These are phyloP conservation scores for Urocyon cinereoargenteus DNA, from an alignment of 2,797 vertebrate species.

Conservation along the genomic window DNA sequence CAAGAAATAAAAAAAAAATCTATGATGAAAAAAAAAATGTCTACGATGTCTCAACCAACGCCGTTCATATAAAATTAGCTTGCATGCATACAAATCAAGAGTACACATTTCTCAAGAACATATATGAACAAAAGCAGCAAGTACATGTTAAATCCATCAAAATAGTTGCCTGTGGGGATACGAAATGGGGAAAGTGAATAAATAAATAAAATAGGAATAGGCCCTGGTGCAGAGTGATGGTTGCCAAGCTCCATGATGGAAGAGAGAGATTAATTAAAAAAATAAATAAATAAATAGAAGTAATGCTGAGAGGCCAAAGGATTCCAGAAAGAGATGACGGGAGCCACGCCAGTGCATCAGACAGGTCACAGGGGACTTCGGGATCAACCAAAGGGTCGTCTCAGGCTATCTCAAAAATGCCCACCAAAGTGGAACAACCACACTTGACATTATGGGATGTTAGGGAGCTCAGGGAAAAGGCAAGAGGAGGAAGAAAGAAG, in stretches of 20 bases:
- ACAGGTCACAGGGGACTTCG: background rate
- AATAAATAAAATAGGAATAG: background rate
- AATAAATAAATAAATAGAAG: background rate
- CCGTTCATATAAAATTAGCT: background rate
- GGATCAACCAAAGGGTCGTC: background rate
- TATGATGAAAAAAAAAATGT: background rate
- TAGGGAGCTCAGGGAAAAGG: background rate
- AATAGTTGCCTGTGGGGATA: background rate
- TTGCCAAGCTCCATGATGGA: background rate
- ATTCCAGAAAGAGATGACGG: background rate
- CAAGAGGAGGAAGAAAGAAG: background rate
- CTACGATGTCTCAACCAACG: background rate
- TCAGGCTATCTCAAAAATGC: background rate
- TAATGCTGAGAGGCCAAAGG: background rate
- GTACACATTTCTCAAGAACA: background rate
- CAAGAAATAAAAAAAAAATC: background rate
- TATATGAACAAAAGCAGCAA: background rate
- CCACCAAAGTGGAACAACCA: fast-evolving
- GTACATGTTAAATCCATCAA: background rate
- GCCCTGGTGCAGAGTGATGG: background rate
- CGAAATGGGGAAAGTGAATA: background rate
- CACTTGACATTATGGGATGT: no score
- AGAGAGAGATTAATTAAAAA: background rate
- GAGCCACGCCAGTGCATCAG: background rate
- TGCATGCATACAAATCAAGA: background rate